A percentile compares a stretch with the other conserved stretches of the same genome.
Conservation (phyloP, 2,888 invertebrate species). For the Lomographa bimaculata region DNA sequence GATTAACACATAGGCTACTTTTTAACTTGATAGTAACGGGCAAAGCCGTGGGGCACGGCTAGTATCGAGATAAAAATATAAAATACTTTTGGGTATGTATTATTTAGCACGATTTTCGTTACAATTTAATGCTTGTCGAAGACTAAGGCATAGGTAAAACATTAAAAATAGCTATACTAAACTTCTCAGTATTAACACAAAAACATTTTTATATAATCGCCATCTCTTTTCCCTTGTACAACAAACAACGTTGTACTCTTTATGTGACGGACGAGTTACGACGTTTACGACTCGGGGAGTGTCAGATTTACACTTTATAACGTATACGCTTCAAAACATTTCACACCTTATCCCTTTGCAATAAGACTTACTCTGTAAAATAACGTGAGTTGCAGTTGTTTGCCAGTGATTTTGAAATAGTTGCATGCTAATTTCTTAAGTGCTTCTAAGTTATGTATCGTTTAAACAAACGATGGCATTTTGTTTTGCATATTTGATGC, state of each 20-base stretch:
- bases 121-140: too few species aligned
- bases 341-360: constrained; percentile 31
- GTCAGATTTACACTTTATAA: constrained; percentile 56
- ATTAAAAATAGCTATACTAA: too few species aligned
- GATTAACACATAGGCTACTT: too few species aligned
- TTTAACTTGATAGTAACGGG: too few species aligned
- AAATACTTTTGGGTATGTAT: too few species aligned
- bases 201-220: too few species aligned
- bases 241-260: constrained; percentile 46
- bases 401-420: neutral
- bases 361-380: constrained; percentile 21
- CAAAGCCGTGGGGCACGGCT: too few species aligned
- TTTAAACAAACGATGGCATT: neutral
- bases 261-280: constrained; percentile 61
- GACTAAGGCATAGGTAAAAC: too few species aligned
- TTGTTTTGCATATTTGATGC: neutral
- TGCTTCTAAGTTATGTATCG: neutral
- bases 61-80: too few species aligned
- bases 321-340: constrained; percentile 32
- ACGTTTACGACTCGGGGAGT: constrained; percentile 52
- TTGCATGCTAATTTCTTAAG: constrained; percentile 3
- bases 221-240: constrained; percentile 14
- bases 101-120: too few species aligned
- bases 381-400: neutral
- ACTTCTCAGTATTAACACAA: too few species aligned